Evolutionary conservation across 64 coral and sea anemone species (phyloP).

Genomic region (Catalaphyllia jardinei): DNA sequence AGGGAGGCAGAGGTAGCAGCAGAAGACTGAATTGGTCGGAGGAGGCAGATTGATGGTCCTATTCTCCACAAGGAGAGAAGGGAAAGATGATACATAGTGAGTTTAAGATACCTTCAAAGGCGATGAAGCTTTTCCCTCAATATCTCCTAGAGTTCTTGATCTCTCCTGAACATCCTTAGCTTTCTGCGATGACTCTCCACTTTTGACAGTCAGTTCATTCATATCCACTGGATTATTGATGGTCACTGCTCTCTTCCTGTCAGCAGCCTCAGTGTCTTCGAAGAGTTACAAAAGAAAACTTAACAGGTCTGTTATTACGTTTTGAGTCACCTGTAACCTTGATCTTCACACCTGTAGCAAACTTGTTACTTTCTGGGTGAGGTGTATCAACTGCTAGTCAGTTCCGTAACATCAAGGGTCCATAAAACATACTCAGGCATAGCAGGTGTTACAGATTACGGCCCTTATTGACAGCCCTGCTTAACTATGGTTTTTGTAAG

Average conservation of each 20-base stretch:
- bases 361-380: too few species aligned
- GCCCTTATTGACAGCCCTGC: too few species aligned
- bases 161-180: not conserved
- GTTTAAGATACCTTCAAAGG: not conserved
- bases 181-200: not conserved
- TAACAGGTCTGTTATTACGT: too few species aligned
- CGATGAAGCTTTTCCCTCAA: not conserved
- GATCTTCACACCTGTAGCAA: not conserved
- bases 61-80: not conserved
- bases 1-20: too few species aligned
- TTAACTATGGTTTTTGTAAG: too few species aligned
- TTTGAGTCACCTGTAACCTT: too few species aligned
- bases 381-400: too few species aligned
- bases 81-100: not conserved
- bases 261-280: not conserved
- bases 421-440: too few species aligned
- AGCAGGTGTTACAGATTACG: too few species aligned
- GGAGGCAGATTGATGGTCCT: too few species aligned
- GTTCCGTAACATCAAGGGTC: too few species aligned
- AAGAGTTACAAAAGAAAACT: not conserved
- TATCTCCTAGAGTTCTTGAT: slow-evolving; percentile 20
- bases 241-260: not conserved
- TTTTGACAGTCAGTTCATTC: not conserved
- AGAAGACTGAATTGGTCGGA: too few species aligned
- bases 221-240: not conserved